Base-by-base conservation (phyloP, 1,140 invertebrate genomes). In the Sipha flava region DNA sequence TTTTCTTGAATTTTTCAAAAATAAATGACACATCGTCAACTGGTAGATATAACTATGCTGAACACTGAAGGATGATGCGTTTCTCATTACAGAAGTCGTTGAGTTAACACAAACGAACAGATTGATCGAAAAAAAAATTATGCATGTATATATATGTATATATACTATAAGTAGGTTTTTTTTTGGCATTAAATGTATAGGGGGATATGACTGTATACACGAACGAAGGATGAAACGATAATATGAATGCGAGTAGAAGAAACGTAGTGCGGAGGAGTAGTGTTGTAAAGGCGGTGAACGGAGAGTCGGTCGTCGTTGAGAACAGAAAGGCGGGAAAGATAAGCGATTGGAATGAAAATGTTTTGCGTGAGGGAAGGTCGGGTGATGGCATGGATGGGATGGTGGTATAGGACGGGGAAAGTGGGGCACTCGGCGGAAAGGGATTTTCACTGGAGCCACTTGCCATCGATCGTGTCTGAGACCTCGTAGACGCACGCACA, bases 401-500 rank as follows among this genome's bases (percentile, higher is more conserved):
- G n/a, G n/a, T n/a, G n/a, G n/a, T n/a, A n/a, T n/a, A 18, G 4
- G 34, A 26, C 34, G 23, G 52, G 49, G 73, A 23, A 77, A 77
- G 49, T 57, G 73, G 73, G 73, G 34, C 73, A 75, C 49, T 54
- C 47, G 70, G 70, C 70, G 70, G n/a, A 54, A 77, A 77, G 73
- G 73, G 73, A 77, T 77, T 77, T 77, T 77, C 73, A 59, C 73
- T 77, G 73, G 73, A 77, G 73, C 73, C 73, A 77, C 73, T 77
- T 77, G 73, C 73, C 73, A 77, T 77, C 73, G 73, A 77, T 77
- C 73, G 73, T 77, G 73, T 77, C 73, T 77, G 73, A 77, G 73
- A 77, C 73, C 73, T 77, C 73, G 21, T 34, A 59, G 52, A 77
- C 73, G 52, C 73, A 77, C 73, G 52, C 73, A 77, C 49, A 77